These are phyloP conservation scores for Sakesphorus luctuosus DNA, from an alignment of 2,113 vertebrate genomes.

Conservation along the genomic window DNA sequence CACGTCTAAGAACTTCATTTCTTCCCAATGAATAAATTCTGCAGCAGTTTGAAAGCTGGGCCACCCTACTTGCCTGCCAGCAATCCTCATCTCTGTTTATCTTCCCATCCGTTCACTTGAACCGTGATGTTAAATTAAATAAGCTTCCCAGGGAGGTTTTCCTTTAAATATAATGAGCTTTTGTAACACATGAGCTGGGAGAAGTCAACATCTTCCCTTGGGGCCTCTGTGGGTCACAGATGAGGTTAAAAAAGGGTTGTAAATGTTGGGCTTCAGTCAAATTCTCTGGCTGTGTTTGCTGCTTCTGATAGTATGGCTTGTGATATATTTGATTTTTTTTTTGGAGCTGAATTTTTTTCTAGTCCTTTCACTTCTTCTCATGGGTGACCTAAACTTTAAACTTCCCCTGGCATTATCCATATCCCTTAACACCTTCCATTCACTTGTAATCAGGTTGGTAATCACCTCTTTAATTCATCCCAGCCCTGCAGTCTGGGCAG, in stretches of 20 bases:
- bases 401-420: neutral
- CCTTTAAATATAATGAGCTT: constrained; percentile 56
- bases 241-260: constrained; percentile 8
- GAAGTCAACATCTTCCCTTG: constrained; percentile 42
- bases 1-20: neutral
- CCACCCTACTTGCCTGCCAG: neutral
- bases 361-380: neutral
- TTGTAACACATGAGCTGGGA: constrained; percentile 44
- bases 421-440: neutral
- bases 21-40: neutral
- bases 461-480: neutral
- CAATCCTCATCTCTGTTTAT: constrained; percentile 47
- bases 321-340: neutral
- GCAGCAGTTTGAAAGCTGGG: constrained; percentile 11
- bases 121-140: constrained; percentile 27
- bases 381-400: neutral
- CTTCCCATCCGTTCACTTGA: constrained; percentile 38
- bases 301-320: neutral
- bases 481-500: neutral
- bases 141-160: constrained; percentile 50
- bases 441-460: neutral
- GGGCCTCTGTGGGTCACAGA: constrained; percentile 24
- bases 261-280: neutral
- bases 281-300: neutral
- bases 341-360: neutral